Base-by-base conservation (phyloP, 2,113 vertebrate genomes). In the Lontra canadensis region DNA sequence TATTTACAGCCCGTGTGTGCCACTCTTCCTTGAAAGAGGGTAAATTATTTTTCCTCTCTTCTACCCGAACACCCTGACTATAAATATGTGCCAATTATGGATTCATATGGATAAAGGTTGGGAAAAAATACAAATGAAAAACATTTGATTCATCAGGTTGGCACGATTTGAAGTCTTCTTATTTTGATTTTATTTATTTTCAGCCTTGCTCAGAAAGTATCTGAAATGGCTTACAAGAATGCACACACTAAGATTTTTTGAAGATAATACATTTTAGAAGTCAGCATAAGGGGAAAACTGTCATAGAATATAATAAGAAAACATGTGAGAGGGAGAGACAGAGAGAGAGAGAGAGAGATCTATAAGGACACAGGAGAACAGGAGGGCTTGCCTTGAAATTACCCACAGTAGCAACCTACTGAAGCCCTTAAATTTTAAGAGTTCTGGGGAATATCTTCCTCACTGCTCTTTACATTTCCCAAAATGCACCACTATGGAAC, bases 111-210 rank as follows among this genome's bases (percentile, higher is more conserved):
- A 23, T 94, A 67, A 73, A 52, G 17, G 2, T 59, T 91, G 6
- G 21, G 65, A 88, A 44, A 84, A 94, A 96, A 94, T 44, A 55
- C 1, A 85, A 78, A 57, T 8, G 18, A 95, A 92, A 96, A 94
- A 13, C 1, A 47, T 71, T 92, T 65, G 63, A 29, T 74, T 91
- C 25, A 44, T 92, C 34, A 20, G 13, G 31, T 44, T 94, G 80
- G 31, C 88, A 90, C n/a, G 84, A 92, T 85, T 73, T 90, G 29
- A 59, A 49, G 7, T n/a, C 78, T 88, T 84, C 86, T 67, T 36
- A 44, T 44, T 79, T 91, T 83, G 42, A 92, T 52, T 95, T 94
- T 92, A 61, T 93, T 93, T 90, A 23, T 92, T 79, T 96, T 86
- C 44, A 92, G 29, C 36, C 29, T 96, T 84, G 61, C 39, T 81